Percentiles rank a stretch among this genome's conserved stretches.
These are phyloP conservation scores for Limnodromus scolopaceus DNA, from an alignment of 2,797 vertebrate genomes.

Conservation along the genomic window DNA sequence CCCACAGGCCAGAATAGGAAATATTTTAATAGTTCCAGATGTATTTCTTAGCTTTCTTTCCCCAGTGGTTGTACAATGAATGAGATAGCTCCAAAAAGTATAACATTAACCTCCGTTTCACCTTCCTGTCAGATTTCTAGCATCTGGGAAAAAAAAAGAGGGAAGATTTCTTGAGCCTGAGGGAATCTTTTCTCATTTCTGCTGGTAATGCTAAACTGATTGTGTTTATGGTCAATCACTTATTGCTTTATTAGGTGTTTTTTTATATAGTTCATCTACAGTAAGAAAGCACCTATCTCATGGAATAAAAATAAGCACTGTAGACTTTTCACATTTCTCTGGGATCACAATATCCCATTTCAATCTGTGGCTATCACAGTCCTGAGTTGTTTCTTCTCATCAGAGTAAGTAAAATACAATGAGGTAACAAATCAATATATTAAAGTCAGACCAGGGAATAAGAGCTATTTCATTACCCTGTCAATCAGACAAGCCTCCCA, in stretches of 20 bases:
- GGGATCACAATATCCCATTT: not conserved
- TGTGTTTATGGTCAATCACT: not conserved
- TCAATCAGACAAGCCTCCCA: not conserved
- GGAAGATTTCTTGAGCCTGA: not conserved
- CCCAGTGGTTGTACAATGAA: constrained; percentile 31
- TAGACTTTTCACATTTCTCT: not conserved
- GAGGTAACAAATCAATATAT: not conserved
- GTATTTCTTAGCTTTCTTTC: constrained; percentile 11
- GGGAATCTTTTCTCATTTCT: not conserved
- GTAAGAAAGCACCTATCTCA: not conserved
- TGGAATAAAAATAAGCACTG: not conserved
- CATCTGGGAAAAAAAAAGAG: constrained; percentile 14
- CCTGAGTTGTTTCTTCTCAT: not conserved
- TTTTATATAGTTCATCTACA: not conserved
- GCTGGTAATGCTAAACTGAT: not conserved
- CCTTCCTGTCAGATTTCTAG: constrained; percentile 16
- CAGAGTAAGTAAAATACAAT: not conserved
- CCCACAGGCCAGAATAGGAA: constrained; percentile 12
- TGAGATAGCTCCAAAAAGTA: constrained; percentile 11
- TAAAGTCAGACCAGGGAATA: not conserved
- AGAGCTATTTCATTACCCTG: not conserved
- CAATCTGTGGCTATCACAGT: not conserved
- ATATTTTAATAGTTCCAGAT: constrained; percentile 44
- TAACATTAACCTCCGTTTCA: constrained; percentile 44
- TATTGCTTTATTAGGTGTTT: not conserved